A percentile compares a stretch with the other conserved stretches of the same genome.
phyloP scores from a whole-genome alignment of 2,888 invertebrate genomes.

The Temnothorax ravouxi region DNA sequence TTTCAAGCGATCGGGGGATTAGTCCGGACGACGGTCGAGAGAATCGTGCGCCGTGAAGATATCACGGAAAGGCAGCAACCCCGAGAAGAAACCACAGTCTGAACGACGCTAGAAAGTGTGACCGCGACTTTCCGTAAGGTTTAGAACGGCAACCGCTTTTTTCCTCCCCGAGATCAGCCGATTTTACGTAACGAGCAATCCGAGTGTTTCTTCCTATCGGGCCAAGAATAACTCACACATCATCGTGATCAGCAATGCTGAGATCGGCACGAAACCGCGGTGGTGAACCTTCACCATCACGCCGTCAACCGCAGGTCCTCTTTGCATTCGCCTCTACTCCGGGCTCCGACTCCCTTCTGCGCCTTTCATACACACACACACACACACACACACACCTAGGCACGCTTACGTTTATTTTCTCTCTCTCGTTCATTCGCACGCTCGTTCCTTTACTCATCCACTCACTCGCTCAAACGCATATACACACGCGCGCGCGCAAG shows the following conservation, averaged over 20 bases:
- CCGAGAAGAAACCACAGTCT: constrained; percentile 20
- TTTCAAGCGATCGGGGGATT: not conserved
- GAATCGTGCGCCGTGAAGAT: constrained; percentile 11
- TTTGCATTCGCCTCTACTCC: constrained; percentile 47
- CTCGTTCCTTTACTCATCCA: constrained; percentile 1
- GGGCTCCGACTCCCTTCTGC: constrained; percentile 20
- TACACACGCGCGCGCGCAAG: not conserved
- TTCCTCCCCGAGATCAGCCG: not conserved
- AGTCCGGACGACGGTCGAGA: not conserved
- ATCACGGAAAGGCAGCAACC: constrained; percentile 4
- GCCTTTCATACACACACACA: not conserved
- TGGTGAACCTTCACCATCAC: constrained; percentile 24
- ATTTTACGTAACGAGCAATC: constrained; percentile 41
- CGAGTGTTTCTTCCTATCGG: constrained; percentile 25
- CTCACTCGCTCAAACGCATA: not conserved
- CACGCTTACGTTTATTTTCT: constrained; percentile 12
- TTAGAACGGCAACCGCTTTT: constrained; percentile 25
- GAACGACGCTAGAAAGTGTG: constrained; percentile 46
- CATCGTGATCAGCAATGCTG: constrained; percentile 4
- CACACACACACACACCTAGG: not conserved
- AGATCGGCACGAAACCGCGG: constrained; percentile 17
- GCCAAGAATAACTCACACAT: constrained; percentile 5
- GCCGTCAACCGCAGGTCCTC: constrained; percentile 43
- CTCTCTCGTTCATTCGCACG: constrained; percentile 10
- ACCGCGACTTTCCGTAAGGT: constrained; percentile 48